phyloP scores from a whole-genome alignment of 2,113 vertebrate genomes.

The Rallus limicola region DNA sequence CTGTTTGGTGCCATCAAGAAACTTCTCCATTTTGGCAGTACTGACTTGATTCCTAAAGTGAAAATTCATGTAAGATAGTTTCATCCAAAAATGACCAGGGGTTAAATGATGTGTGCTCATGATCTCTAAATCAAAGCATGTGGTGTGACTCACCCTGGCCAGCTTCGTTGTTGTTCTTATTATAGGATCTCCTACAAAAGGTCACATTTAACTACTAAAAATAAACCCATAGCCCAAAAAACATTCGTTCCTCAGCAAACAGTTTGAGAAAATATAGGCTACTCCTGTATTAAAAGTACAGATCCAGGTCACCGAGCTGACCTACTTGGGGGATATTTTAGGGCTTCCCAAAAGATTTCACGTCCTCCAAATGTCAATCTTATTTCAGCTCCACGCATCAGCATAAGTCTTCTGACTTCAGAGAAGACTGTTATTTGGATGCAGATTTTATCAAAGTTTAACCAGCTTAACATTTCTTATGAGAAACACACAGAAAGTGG shows the following conservation, averaged over 20 bases:
- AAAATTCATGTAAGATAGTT: not conserved
- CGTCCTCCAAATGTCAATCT: constrained; percentile 56
- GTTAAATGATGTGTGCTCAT: not conserved
- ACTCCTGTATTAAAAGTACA: constrained; percentile 36
- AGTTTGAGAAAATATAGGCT: constrained; percentile 31
- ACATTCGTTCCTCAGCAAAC: constrained; percentile 1
- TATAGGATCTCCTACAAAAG: constrained; percentile 28
- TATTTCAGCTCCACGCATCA: not conserved
- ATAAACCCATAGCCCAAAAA: constrained; percentile 7
- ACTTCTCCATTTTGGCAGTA: not conserved
- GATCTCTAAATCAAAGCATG: not conserved
- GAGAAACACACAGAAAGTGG: not conserved
- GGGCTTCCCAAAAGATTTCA: constrained; percentile 60
- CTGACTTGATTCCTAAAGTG: not conserved
- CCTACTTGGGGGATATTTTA: constrained; percentile 68
- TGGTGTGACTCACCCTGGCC: not conserved
- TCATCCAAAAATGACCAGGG: not conserved
- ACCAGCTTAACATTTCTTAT: not conserved
- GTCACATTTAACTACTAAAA: constrained; percentile 55
- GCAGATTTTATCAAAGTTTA: constrained; percentile 32
- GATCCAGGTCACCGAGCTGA: constrained; percentile 47
- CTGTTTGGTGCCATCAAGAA: not conserved
- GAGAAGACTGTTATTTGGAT: constrained; percentile 1
- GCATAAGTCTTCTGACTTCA: not conserved
- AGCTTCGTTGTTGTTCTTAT: not conserved